phyloP scores from a whole-genome alignment of 2,888 invertebrate genomes.

The Diadegma fenestrale region DNA sequence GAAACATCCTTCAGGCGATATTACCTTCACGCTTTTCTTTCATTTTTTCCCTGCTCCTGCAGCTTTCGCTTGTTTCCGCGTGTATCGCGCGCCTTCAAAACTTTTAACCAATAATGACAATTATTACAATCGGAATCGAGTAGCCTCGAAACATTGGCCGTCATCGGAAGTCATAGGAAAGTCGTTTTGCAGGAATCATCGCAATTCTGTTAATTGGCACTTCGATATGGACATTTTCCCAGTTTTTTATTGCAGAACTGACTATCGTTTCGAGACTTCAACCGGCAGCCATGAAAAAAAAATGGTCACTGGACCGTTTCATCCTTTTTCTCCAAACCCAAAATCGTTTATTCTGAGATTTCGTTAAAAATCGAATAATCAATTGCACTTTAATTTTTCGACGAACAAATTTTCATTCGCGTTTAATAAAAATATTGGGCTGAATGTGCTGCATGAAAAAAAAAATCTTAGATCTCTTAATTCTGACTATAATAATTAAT shows the following conservation, averaged over 20 bases:
- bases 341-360: not conserved
- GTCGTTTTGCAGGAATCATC: not conserved
- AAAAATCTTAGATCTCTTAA: not conserved
- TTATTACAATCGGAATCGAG: not conserved
- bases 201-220: not conserved
- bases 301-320: no score
- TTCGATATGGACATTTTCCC: not conserved
- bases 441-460: not conserved
- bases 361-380: not conserved
- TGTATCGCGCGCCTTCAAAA: not conserved
- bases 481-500: no score
- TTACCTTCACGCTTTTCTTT: not conserved
- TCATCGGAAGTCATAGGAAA: not conserved
- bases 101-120: not conserved
- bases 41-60: not conserved
- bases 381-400: not conserved
- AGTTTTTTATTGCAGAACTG: not conserved
- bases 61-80: not conserved
- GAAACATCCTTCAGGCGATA: constrained; percentile 18
- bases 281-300: not conserved
- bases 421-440: not conserved
- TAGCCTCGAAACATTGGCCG: not conserved
- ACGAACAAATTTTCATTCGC: not conserved
- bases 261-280: not conserved
- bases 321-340: not conserved